These are phyloP conservation scores for Pogonocichla stellata DNA, from an alignment of 2,113 vertebrate genomes.

Conservation along the genomic window DNA sequence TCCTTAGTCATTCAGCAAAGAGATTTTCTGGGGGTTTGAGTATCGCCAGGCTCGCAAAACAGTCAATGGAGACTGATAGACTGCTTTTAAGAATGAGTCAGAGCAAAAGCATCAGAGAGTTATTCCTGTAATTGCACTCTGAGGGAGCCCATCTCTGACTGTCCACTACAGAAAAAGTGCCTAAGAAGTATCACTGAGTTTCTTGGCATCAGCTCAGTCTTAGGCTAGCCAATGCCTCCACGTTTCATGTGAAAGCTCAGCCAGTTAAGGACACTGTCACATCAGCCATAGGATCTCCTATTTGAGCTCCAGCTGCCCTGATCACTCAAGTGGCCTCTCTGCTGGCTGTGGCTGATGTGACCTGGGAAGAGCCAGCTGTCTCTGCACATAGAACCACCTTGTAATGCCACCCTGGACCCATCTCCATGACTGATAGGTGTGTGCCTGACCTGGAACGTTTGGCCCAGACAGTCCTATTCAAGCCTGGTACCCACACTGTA, in stretches of 20 bases:
- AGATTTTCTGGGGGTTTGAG: not conserved
- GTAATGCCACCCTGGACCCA: not conserved
- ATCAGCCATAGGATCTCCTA: not conserved
- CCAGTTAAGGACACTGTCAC: not conserved
- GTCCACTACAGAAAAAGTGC: not conserved
- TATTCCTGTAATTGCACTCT: not conserved
- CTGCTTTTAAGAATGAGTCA: conserved; percentile 6
- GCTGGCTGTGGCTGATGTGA: not conserved
- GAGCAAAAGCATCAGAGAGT: not conserved
- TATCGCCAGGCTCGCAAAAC: not conserved
- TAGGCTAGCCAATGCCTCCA: not conserved
- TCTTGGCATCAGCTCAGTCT: not conserved
- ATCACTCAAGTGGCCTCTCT: not conserved
- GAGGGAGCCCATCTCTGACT: not conserved
- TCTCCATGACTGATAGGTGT: not conserved
- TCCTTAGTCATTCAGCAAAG: not conserved
- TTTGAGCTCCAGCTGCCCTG: not conserved
- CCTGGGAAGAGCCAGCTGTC: not conserved
- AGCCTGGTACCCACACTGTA: not conserved
- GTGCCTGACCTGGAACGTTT: not conserved
- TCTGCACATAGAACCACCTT: not conserved
- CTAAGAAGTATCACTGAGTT: not conserved
- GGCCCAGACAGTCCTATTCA: not conserved
- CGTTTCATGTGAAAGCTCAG: fast-evolving
- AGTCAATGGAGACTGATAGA: not conserved